Conservation (phyloP, 30 jellyfish, hydroid and myxozoan species). For the Cassiopea xamachana region DNA sequence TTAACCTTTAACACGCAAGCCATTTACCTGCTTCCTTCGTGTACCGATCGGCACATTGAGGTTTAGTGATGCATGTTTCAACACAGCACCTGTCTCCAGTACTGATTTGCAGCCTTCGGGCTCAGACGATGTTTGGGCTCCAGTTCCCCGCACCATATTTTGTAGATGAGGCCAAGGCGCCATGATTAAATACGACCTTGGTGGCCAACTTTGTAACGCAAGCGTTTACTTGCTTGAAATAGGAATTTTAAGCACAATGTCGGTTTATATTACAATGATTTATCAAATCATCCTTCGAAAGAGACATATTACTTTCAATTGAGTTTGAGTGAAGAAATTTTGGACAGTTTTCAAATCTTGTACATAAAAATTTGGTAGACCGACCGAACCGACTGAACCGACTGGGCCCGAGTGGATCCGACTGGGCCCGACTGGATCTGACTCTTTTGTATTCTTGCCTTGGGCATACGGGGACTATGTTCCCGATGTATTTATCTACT, state of each 20-base stretch:
- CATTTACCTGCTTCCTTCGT: conserved; percentile 18
- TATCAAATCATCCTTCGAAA: no score
- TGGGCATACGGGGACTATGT: no score
- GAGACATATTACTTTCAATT: no score
- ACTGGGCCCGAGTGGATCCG: no score
- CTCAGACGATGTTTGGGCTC: conserved; percentile 15
- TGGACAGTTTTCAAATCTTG: not conserved
- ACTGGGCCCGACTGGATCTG: no score
- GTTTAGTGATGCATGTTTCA: conserved; percentile 62
- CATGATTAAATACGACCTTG: conserved; percentile 9
- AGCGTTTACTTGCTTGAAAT: not conserved
- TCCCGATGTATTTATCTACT: no score
- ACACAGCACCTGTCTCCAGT: conserved; percentile 31
- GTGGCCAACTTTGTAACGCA: conserved; percentile 13
- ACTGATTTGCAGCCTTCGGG: conserved; percentile 63
- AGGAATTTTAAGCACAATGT: no score
- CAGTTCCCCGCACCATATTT: conserved; percentile 30
- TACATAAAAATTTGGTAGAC: no score
- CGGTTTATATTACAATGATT: no score
- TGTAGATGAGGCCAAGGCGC: conserved; percentile 46
- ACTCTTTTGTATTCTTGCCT: no score
- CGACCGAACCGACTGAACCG: no score
- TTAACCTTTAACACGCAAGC: conserved; percentile 80
- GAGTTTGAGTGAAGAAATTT: no score
- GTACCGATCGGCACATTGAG: conserved; percentile 67